Base-by-base conservation (phyloP, 2,113 vertebrate genomes). In the Strigops habroptila region DNA sequence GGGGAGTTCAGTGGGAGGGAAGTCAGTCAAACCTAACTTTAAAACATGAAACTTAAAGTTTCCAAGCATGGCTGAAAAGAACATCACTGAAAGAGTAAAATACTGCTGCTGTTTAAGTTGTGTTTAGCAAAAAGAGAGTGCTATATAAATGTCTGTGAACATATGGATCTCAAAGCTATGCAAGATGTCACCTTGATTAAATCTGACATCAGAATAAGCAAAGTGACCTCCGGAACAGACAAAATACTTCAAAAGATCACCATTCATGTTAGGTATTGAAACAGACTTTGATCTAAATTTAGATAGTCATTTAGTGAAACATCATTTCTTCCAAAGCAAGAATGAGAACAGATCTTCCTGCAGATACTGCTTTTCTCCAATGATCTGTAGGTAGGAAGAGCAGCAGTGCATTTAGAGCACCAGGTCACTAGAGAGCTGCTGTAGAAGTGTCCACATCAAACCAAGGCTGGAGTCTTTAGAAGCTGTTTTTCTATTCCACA, bases 311-410 rank as follows among this genome's bases (percentile, higher is more conserved):
- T 77, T 63, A 74, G 35, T 44, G 69, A 75, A 91, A 52, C 51
- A 86, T 7, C 12, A 55, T 83, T 95, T 91, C 39, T 95, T 91
- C 82, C 51, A 92, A 74, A 92, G 73, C 24, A 88, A 78, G 88
- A 84, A 77, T 27, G 23, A 88, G 12, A 71, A 13, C 1, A 75
- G 37, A 70, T 78, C 12, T 75, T 82, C 83, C 49, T 80, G 35
- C n/a, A 67, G 49, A 35, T 44, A 10, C 19, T 57, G 46, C 60
- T 73, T 78, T 82, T 39, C 52, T 77, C 37, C 28, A 25, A 18
- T 53, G 39, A 63, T 39, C 23, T 63, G 55, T 14, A 93, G 14
- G 82, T 22, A 83, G 22, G 76, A 76, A 79, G 10, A 76, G 35
- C 74, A 89, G 52, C 81, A 71, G 24, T 31, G 33, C 74, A 77